Evolutionary conservation across 1,140 invertebrate species (phyloP).

Genomic region (Hyles vespertilio): DNA sequence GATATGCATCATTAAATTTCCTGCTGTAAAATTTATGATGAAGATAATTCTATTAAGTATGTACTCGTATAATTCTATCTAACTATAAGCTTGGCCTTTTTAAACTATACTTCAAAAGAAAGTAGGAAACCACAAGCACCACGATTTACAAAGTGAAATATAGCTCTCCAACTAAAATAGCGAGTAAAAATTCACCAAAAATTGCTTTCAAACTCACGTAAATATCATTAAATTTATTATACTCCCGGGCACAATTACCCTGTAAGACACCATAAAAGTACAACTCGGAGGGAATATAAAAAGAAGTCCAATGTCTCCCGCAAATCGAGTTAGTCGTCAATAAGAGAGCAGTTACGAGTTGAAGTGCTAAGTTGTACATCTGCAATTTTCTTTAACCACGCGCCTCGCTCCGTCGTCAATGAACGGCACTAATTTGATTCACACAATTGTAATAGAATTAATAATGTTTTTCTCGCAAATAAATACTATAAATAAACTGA

Average conservation of each 20-base stretch:
- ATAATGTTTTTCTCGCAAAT: too few relatives aligned
- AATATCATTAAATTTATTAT: conserved; percentile 4
- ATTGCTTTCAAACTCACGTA: background rate
- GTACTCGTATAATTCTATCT: background rate
- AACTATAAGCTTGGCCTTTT: background rate
- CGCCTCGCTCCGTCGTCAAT: too few relatives aligned
- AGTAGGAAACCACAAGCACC: too few relatives aligned
- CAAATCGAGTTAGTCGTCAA: conserved; percentile 6
- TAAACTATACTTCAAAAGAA: too few relatives aligned
- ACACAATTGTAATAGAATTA: too few relatives aligned
- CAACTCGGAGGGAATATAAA: conserved; percentile 2
- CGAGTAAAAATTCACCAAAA: too few relatives aligned
- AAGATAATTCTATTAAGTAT: background rate
- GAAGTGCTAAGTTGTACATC: conserved; percentile 3
- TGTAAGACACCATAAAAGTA: background rate
- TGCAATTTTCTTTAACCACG: background rate
- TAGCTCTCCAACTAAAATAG: too few relatives aligned
- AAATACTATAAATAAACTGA: too few relatives aligned
- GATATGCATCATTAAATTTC: background rate
- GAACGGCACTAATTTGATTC: too few relatives aligned
- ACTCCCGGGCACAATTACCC: conserved; percentile 1
- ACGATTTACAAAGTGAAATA: too few relatives aligned
- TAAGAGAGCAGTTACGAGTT: background rate
- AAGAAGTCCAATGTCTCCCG: background rate
- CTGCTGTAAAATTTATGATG: background rate